Conservation (phyloP, 2,113 vertebrate genomes). For the Engraulis encrasicolus region DNA sequence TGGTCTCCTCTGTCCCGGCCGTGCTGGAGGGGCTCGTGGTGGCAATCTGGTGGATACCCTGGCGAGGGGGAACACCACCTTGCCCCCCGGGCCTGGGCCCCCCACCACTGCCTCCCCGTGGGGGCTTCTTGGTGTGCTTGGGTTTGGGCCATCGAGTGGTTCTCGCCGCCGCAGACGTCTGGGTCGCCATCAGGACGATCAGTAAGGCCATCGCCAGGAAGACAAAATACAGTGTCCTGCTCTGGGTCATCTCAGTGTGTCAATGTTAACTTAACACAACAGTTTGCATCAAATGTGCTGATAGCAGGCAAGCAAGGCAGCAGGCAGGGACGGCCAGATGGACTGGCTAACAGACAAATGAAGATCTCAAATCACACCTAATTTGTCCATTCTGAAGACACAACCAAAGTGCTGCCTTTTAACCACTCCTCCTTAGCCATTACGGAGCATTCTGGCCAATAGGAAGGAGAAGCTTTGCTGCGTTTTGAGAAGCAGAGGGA, state of each 20-base stretch:
- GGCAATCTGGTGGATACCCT: constrained; percentile 51
- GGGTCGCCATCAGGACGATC: constrained; percentile 44
- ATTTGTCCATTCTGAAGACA: not conserved
- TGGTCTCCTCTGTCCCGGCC: constrained; percentile 58
- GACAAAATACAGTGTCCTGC: constrained; percentile 49
- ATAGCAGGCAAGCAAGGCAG: no score
- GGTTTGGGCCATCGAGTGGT: constrained; percentile 78
- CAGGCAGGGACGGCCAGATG: no score
- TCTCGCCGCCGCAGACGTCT: constrained; percentile 62
- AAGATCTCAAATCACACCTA: not conserved
- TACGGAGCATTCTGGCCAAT: constrained; percentile 37
- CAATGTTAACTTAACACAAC: not conserved
- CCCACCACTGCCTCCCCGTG: constrained; percentile 47
- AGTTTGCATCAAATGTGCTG: not conserved
- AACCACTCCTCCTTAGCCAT: constrained; percentile 38
- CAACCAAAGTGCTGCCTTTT: constrained; percentile 41
- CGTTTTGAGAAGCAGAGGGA: constrained; percentile 41
- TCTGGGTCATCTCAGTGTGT: constrained; percentile 37
- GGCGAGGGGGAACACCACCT: constrained; percentile 26
- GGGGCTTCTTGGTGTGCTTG: constrained; percentile 79
- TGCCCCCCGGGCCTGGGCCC: constrained; percentile 32
- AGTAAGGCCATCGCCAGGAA: constrained; percentile 61
- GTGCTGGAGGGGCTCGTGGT: constrained; percentile 57
- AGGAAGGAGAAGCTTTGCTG: constrained; percentile 28
- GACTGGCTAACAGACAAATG: constrained; percentile 31